Base-by-base conservation (phyloP, 1,140 invertebrate species). In the Drosophila truncata region DNA sequence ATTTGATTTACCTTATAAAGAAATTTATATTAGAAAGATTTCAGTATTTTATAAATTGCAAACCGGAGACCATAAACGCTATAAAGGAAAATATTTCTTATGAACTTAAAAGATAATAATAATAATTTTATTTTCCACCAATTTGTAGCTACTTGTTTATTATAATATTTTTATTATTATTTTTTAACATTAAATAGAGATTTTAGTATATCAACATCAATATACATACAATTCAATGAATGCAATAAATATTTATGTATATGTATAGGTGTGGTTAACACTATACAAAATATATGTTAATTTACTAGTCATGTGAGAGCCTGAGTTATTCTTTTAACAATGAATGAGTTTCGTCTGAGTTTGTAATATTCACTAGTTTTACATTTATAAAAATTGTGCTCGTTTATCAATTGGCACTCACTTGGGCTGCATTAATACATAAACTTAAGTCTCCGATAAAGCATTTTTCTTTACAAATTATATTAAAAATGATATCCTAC, bases 261-360 rank as follows among this genome's bases (percentile, higher is more conserved):
- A 33, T 60, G 18, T 37, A 44, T 59, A 37, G 65, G 18, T 69
- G 27, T 52, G 57, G 49, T 14, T 58, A 54, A 69, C 14, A 58
- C 50, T 71, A 62, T 66, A 41, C 57, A 63, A 83, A 83, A 70
- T 79, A 70, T 35, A 60, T 82, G 57, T 65, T 82, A 31, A 50
- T 71, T 44, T 63, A 60, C 10, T 35, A 62, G 39, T 61, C 49
- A 50, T 46, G 49, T 64, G 37, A 63, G 67, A 84, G 84, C 83
- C 76, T 87, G 80, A 87, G 72, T 66, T 72, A 29, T 10, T 35
- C 8, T 23, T 39, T 65, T 54, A 14, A 59, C 60, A 49, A 35
- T 60, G 46, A 59, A 27, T 87, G 66, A 60, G 64, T 70, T 64
- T 73, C 58, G 52, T 54, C 50, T 18, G 31, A 46, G 46, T 41